Evolutionary conservation across 2,888 invertebrate species (phyloP).

Genomic region (Hylaea fasciaria): DNA sequence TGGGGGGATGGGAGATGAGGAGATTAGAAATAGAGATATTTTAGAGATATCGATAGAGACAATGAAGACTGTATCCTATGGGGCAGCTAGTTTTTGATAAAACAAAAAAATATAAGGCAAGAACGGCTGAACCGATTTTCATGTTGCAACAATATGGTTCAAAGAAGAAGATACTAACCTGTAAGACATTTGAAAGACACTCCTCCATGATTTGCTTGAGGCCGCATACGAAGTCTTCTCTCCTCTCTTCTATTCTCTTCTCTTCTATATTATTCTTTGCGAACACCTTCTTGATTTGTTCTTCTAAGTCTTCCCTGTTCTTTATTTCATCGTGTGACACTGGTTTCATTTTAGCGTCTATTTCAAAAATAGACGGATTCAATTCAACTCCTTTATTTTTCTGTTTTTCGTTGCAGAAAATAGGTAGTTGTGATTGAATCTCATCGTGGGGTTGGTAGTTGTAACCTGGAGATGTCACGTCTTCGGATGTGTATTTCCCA

Average conservation of each 20-base stretch:
- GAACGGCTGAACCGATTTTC: too few species aligned
- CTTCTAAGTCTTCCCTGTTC: conserved; percentile 28
- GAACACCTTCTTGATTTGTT: conserved; percentile 44
- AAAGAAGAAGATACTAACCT: conserved; percentile 45
- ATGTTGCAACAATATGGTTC: too few species aligned
- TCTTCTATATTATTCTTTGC: conserved; percentile 46
- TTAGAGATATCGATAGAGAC: too few species aligned
- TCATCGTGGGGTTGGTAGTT: neutral
- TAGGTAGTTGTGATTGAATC: neutral
- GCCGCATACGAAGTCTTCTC: conserved; percentile 62
- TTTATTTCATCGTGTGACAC: conserved; percentile 3
- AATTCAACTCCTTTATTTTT: conserved; percentile 2
- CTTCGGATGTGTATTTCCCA: too few species aligned
- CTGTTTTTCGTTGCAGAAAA: conserved; percentile 21
- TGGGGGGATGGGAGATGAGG: too few species aligned
- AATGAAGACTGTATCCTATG: too few species aligned
- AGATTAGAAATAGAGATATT: too few species aligned
- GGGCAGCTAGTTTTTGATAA: too few species aligned
- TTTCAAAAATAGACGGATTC: conserved; percentile 3
- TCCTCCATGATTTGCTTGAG: conserved; percentile 67
- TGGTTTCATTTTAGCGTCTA: conserved; percentile 3
- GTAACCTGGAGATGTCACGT: too few species aligned
- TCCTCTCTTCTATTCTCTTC: conserved; percentile 46
- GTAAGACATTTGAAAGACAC: conserved; percentile 50
- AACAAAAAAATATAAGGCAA: too few species aligned